Percentiles rank a stretch among this genome's conserved stretches.
phyloP scores from a whole-genome alignment of 2,888 invertebrate species.

The Incurvaria masculella region DNA sequence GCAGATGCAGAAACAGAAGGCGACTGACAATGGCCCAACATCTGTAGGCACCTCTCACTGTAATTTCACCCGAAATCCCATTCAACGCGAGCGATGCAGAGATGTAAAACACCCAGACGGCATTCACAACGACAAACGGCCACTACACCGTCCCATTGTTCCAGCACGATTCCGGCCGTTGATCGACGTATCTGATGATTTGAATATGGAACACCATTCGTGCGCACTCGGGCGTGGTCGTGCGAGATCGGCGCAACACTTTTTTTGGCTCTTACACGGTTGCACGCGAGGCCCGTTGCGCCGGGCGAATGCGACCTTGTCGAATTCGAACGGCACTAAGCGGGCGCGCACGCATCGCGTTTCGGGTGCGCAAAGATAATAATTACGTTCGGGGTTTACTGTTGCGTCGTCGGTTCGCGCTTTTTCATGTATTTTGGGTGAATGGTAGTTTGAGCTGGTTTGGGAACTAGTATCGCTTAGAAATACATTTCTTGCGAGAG shows the following conservation, averaged over 20 bases:
- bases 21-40: background rate
- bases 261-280: background rate
- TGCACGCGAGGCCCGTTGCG: background rate
- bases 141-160: background rate
- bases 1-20: background rate
- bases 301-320: background rate
- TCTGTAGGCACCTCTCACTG: no score
- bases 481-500: no score
- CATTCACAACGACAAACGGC: background rate
- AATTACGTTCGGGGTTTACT: background rate
- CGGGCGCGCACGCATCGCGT: background rate
- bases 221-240: conserved; percentile 24
- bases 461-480: no score
- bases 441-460: no score
- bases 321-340: background rate
- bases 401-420: background rate
- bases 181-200: conserved; percentile 51
- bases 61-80: background rate
- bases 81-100: background rate
- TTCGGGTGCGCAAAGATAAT: background rate
- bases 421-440: background rate
- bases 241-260: conserved; percentile 21
- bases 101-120: background rate
- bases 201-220: conserved; percentile 47
- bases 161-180: conserved; percentile 25